A percentile compares a stretch with the other conserved stretches of the same genome.
phyloP scores from a whole-genome alignment of 2,113 vertebrate species.

The Rhinolophus ferrumequinum region DNA sequence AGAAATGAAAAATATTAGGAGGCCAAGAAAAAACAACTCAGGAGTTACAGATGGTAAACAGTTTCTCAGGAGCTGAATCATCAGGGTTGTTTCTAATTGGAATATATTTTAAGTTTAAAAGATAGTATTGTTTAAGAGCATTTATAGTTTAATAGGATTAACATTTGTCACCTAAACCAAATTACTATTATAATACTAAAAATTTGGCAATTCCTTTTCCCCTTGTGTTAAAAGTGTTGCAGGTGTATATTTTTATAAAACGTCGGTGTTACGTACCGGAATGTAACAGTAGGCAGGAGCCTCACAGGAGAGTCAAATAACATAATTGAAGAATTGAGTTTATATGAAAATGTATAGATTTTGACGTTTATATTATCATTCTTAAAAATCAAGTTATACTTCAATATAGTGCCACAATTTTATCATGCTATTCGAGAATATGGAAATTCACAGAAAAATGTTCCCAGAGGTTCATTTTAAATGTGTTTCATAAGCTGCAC shows the following conservation, averaged over 20 bases:
- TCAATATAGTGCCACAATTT: neutral
- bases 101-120: constrained; percentile 15
- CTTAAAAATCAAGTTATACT: constrained; percentile 3
- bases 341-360: neutral
- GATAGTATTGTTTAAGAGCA: neutral
- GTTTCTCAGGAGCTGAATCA: constrained; percentile 7
- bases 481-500: neutral
- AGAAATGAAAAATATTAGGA: neutral
- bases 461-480: neutral
- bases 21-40: neutral
- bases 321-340: neutral
- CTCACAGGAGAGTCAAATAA: neutral
- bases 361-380: neutral
- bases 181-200: neutral
- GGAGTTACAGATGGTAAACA: neutral
- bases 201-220: neutral
- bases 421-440: neutral
- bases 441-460: neutral
- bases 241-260: neutral
- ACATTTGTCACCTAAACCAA: neutral
- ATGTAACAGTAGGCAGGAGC: neutral
- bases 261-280: neutral
- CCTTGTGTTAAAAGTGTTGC: neutral
- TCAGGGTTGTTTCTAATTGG: neutral
- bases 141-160: neutral